Evolutionary conservation across 2,888 invertebrate species (phyloP).

Genomic region (Spatulosminthurus flaviceps): DNA sequence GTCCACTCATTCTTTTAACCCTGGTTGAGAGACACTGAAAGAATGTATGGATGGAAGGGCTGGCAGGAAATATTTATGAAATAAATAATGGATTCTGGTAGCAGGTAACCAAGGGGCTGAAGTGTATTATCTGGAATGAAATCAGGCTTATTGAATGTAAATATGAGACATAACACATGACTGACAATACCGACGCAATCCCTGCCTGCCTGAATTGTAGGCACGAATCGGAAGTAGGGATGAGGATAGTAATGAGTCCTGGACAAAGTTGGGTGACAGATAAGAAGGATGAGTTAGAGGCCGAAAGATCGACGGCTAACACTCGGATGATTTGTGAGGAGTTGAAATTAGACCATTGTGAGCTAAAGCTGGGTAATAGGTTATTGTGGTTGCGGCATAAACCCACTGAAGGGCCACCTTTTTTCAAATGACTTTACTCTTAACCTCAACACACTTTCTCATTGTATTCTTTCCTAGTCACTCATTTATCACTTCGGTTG

Average conservation of each 20-base stretch:
- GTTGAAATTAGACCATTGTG: slow-evolving; percentile 64
- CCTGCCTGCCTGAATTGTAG: neutral
- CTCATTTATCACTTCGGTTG: slow-evolving; percentile 62
- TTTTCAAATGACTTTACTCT: slow-evolving; percentile 50
- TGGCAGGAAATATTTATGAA: neutral
- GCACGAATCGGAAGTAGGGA: slow-evolving; percentile 29
- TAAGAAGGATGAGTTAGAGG: slow-evolving; percentile 61
- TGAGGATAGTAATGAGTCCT: slow-evolving; percentile 34
- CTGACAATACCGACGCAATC: neutral
- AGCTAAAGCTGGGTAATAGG: slow-evolving; percentile 48
- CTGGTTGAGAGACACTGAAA: neutral
- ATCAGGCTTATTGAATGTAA: slow-evolving; percentile 5
- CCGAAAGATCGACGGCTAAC: slow-evolving; percentile 58
- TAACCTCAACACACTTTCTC: slow-evolving; percentile 60
- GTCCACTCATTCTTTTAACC: too few relatives aligned
- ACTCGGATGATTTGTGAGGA: slow-evolving; percentile 64
- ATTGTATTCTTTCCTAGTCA: slow-evolving; percentile 46
- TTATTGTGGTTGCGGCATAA: slow-evolving; percentile 59
- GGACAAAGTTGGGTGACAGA: slow-evolving; percentile 56
- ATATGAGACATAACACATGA: neutral
- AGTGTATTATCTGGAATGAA: slow-evolving; percentile 15
- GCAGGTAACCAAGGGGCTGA: slow-evolving; percentile 10
- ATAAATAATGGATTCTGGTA: slow-evolving; percentile 14
- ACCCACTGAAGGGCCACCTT: slow-evolving; percentile 54
- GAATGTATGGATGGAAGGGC: neutral